phyloP scores from a whole-genome alignment of 2,113 vertebrate genomes.

The Stegostoma tigrinum region DNA sequence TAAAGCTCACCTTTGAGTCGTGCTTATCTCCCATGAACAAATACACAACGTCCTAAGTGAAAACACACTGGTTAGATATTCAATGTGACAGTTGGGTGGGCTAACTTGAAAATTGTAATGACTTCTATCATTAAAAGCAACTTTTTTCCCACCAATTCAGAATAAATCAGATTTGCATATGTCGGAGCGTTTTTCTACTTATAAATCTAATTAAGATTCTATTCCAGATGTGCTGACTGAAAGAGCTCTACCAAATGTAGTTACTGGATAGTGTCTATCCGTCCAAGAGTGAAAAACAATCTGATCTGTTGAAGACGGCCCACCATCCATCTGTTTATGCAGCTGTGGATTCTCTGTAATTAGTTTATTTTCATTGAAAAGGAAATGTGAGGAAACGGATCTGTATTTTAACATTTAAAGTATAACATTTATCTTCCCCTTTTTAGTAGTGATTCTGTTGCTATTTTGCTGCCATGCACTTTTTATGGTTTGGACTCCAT shows the following conservation, averaged over 20 bases:
- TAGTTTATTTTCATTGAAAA: constrained; percentile 17
- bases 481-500: not conserved
- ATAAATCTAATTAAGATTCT: not conserved
- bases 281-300: not conserved
- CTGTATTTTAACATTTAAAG: not conserved
- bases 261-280: not conserved
- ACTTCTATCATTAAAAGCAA: not conserved
- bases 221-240: not conserved
- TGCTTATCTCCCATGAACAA: not conserved
- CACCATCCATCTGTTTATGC: constrained; percentile 23
- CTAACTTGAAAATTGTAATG: not conserved
- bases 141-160: not conserved
- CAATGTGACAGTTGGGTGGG: not conserved
- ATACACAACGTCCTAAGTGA: not conserved
- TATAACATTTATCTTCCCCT: not conserved
- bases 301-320: not conserved
- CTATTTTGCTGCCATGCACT: not conserved
- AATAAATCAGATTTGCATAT: constrained; percentile 2
- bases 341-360: not conserved
- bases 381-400: not conserved
- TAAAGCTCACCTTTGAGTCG: not conserved
- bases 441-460: not conserved
- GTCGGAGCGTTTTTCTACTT: not conserved
- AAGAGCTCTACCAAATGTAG: not conserved
- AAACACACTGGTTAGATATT: not conserved